Percentiles rank a stretch among this genome's conserved stretches.
phyloP scores from a whole-genome alignment of 1,140 invertebrate genomes.

The Trachymyrmex cornetzi region DNA sequence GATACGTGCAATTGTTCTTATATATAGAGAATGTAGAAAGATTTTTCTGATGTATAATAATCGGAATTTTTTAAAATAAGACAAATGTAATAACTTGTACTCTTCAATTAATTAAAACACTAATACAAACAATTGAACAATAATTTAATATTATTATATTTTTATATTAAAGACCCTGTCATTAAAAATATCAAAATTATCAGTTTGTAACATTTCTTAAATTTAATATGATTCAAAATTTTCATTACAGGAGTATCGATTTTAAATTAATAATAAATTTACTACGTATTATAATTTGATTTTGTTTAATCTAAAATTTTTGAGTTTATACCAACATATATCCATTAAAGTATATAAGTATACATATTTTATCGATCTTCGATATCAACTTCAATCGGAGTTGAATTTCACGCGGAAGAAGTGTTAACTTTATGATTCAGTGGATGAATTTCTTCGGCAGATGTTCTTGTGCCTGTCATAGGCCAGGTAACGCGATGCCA shows the following conservation, averaged over 20 bases:
- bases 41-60: neutral
- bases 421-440: conserved; percentile 70
- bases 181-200: neutral
- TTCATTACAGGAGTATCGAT: neutral
- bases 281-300: neutral
- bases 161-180: neutral
- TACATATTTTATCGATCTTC: neutral
- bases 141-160: neutral
- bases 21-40: neutral
- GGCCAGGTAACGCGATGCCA: conserved; percentile 73
- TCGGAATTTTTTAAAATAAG: neutral
- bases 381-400: neutral
- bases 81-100: neutral
- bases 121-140: neutral
- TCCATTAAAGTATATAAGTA: conserved; percentile 5
- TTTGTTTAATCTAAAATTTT: neutral
- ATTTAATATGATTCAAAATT: conserved; percentile 13
- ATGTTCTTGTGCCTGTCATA: conserved; percentile 66
- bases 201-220: conserved; percentile 1
- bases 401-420: conserved; percentile 66
- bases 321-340: neutral
- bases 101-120: neutral
- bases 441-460: conserved; percentile 71
- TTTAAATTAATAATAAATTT: neutral
- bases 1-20: neutral